phyloP scores from a whole-genome alignment of 2,113 vertebrate species.

The Psophia crepitans region DNA sequence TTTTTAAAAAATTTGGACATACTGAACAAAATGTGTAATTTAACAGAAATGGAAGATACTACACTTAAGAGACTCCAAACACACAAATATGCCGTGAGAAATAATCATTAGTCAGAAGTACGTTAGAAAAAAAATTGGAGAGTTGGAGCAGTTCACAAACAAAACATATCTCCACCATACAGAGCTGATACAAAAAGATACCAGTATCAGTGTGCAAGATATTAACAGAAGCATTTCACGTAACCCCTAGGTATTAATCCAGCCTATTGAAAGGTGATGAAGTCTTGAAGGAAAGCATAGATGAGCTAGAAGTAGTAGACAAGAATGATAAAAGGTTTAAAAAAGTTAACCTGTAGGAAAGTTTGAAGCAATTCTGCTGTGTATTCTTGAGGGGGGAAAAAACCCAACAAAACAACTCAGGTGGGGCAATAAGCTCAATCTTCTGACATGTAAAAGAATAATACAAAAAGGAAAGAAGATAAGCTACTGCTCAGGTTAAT shows the following conservation, averaged over 20 bases:
- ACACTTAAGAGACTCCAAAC: neutral
- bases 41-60: neutral
- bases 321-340: neutral
- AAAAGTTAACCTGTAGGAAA: neutral
- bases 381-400: neutral
- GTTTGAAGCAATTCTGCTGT: neutral
- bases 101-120: neutral
- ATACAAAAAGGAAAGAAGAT: neutral
- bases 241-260: neutral
- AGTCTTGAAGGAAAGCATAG: neutral
- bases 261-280: neutral
- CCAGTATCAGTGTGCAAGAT: neutral
- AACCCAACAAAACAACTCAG: neutral
- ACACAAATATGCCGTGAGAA: neutral
- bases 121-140: neutral
- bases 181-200: neutral
- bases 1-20: neutral
- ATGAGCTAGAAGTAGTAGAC: neutral
- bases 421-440: neutral
- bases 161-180: neutral
- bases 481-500: neutral
- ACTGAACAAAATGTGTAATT: neutral
- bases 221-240: neutral
- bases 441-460: neutral
- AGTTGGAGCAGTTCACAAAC: neutral